Evolutionary conservation across 2,888 invertebrate genomes (phyloP).

Genomic region (Xestia sexstrigata): DNA sequence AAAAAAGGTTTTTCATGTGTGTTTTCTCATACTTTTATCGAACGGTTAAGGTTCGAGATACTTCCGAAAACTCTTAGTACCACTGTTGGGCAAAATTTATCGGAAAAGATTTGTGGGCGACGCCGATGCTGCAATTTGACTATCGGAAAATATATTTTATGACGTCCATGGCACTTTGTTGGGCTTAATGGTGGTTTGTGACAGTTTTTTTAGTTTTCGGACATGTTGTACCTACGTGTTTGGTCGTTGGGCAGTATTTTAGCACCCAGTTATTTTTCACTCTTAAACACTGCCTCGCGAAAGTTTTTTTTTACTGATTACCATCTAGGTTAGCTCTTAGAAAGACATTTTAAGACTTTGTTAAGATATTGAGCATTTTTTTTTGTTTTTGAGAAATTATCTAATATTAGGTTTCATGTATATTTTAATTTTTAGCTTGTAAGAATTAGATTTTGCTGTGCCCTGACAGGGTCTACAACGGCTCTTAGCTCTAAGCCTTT

Average conservation of each 20-base stretch:
- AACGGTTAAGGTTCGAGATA: slow-evolving; percentile 65
- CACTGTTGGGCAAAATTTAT: slow-evolving; percentile 82
- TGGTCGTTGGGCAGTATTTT: slow-evolving; percentile 25
- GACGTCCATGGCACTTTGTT: slow-evolving; percentile 84
- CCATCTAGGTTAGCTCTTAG: not conserved
- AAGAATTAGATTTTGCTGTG: no score
- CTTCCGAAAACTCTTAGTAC: slow-evolving; percentile 73
- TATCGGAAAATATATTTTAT: slow-evolving; percentile 89
- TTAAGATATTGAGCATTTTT: not conserved
- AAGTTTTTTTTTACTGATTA: not conserved
- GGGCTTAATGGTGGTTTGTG: slow-evolving; percentile 80
- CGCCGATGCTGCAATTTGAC: slow-evolving; percentile 88
- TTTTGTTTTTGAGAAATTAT: no score
- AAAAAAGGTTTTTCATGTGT: not conserved
- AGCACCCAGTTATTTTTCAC: slow-evolving; percentile 10
- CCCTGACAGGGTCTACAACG: no score
- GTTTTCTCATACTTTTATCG: not conserved
- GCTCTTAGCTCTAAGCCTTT: no score
- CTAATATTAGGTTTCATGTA: no score
- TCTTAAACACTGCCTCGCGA: not conserved
- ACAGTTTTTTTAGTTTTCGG: slow-evolving; percentile 69
- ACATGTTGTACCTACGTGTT: slow-evolving; percentile 74
- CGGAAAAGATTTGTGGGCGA: slow-evolving; percentile 86
- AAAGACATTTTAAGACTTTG: not conserved
- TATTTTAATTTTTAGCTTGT: no score